phyloP scores from a whole-genome alignment of 2,888 invertebrate species.

The Hedychridium roseum region DNA sequence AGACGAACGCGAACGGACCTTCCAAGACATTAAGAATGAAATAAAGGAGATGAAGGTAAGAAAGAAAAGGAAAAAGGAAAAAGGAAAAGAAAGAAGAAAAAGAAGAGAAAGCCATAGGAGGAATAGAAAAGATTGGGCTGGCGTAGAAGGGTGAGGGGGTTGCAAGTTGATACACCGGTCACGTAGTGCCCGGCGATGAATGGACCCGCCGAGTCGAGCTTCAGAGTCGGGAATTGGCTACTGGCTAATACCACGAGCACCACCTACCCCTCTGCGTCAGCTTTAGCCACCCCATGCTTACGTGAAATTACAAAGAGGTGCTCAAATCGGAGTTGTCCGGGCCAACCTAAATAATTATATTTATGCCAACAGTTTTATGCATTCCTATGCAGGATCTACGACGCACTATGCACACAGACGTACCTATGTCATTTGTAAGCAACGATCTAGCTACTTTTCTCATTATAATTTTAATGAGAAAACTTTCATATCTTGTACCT shows the following conservation, averaged over 20 bases:
- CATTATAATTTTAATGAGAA: too few species aligned
- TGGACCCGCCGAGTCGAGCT: slow-evolving; percentile 63
- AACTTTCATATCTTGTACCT: too few species aligned
- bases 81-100: slow-evolving; percentile 18
- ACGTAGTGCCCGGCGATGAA: slow-evolving; percentile 63
- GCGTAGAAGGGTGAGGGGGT: slow-evolving; percentile 45
- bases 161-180: slow-evolving; percentile 63
- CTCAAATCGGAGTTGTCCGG: slow-evolving; percentile 40
- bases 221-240: slow-evolving; percentile 63
- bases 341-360: too few species aligned
- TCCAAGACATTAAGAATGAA: slow-evolving; percentile 5
- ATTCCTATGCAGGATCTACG: background rate
- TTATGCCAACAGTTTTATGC: too few species aligned
- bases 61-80: background rate
- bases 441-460: too few species aligned
- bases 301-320: slow-evolving; percentile 52
- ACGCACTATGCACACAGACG: too few species aligned
- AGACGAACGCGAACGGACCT: background rate
- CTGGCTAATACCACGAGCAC: slow-evolving; percentile 59
- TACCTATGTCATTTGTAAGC: too few species aligned
- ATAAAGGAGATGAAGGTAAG: background rate
- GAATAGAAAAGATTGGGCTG: slow-evolving; percentile 10
- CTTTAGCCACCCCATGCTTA: slow-evolving; percentile 54
- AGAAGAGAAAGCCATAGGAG: slow-evolving; percentile 18
- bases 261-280: slow-evolving; percentile 60